These are phyloP conservation scores for Drusus annulatus DNA, from an alignment of 1,140 invertebrate species.

Conservation along the genomic window DNA sequence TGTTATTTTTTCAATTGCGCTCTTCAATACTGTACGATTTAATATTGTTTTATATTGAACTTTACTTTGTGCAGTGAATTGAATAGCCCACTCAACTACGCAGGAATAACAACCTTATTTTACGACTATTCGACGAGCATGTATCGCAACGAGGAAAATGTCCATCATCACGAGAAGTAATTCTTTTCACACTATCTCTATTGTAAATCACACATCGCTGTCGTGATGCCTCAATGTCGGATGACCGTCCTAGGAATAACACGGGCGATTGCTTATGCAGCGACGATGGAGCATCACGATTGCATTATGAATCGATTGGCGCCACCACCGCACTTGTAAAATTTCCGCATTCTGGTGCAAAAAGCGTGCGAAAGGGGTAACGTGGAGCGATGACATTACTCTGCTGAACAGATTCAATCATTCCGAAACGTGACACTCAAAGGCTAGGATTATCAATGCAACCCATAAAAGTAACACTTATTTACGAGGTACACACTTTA, in stretches of 20 bases:
- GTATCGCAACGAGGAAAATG: too few relatives aligned
- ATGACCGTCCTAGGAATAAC: background rate
- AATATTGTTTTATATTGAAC: too few relatives aligned
- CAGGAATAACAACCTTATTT: too few relatives aligned
- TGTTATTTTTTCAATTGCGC: too few relatives aligned
- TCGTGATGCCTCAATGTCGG: too few relatives aligned
- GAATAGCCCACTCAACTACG: too few relatives aligned
- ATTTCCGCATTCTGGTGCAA: conserved; percentile 31
- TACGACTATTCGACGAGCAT: too few relatives aligned
- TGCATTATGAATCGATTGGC: conserved; percentile 11
- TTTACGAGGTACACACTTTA: background rate
- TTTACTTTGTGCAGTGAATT: too few relatives aligned
- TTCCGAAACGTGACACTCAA: conserved; percentile 20
- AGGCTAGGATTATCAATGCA: background rate
- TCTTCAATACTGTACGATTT: too few relatives aligned
- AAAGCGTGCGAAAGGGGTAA: conserved; percentile 19
- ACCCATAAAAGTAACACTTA: background rate
- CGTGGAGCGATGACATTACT: conserved; percentile 13
- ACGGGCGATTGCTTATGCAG: background rate
- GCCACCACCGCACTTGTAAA: background rate
- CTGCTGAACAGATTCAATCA: conserved; percentile 4
- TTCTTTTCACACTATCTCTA: background rate
- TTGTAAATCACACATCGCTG: background rate
- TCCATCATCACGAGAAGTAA: background rate
- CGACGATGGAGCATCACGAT: background rate